A percentile compares a stretch with the other conserved stretches of the same genome.
These are phyloP conservation scores for Cyclopterus lumpus DNA, from an alignment of 2,797 vertebrate species.

Conservation along the genomic window DNA sequence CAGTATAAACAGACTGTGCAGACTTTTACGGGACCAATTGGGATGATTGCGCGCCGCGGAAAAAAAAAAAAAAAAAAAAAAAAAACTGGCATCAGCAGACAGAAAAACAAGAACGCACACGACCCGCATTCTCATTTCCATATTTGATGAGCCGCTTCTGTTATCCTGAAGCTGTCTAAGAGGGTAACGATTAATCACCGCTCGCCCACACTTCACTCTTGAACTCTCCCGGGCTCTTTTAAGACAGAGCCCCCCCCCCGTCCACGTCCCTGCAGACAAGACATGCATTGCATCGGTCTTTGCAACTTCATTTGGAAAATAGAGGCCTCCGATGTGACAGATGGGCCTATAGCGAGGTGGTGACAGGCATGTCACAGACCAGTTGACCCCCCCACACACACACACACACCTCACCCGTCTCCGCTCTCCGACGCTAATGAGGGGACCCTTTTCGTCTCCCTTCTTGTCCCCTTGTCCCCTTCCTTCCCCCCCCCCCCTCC, in stretches of 20 bases:
- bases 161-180: constrained; percentile 10
- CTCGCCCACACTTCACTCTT: constrained; percentile 1
- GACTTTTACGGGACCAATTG: background rate
- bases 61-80: background rate
- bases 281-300: background rate
- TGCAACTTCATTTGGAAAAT: background rate
- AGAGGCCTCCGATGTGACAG: constrained; percentile 31
- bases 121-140: constrained; percentile 5
- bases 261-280: background rate
- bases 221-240: background rate
- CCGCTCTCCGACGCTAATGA: constrained; percentile 56
- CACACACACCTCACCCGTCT: too few relatives aligned
- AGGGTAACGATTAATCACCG: constrained; percentile 31
- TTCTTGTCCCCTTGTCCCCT: background rate
- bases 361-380: constrained; percentile 66
- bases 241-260: background rate
- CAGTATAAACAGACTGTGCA: background rate
- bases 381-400: too few relatives aligned
- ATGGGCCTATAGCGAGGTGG: constrained; percentile 60
- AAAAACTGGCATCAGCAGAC: background rate
- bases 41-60: background rate
- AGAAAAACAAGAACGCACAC: background rate
- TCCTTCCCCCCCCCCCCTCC: too few relatives aligned
- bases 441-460: constrained; percentile 16
- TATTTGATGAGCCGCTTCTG: constrained; percentile 14